Evolutionary conservation across 1,140 invertebrate genomes (phyloP), one percentile per base, ranked within the genome.

Genomic region (Procambarus clarkii): DNA sequence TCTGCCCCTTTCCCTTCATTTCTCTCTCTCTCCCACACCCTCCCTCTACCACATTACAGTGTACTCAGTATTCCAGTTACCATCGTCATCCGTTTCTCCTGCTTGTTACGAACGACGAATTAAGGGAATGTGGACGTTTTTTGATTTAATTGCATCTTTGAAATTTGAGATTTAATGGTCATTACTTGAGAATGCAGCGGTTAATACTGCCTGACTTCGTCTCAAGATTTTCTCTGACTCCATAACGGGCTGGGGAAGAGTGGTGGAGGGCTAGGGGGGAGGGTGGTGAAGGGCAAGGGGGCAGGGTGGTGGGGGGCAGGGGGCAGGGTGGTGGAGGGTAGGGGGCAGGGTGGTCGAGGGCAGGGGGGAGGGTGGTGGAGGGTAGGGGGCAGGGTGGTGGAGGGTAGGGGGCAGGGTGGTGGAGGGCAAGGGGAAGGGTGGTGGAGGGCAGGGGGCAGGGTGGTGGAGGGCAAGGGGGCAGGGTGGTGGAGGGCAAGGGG

Each of bases 161-260:
- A 46, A 83, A 83, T 83, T 58, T 45, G 81, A 83, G 45, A 83
- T 83, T 71, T 83, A 83, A 64, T 83, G 81, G 69, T 45, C 81
- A 64, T 83, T 83, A 83, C 45, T 69, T 69, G 8, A n/a, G 58
- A 69, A 50, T 45, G 48, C n/a, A 18, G 50, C 58, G 80, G 81
- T 21, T 34, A 83, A n/a, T 9, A 64, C 50, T 69, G 69, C 58
- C 21, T 9, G 50, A n/a, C 54, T 18, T 82, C 7, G 24, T 21
- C 48, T 60, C 2, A 9, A n/a, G 80, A 58, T 82, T 83, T 69
- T 83, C 81, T 83, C 58, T 45, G 13, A 24, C 80, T 80, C n/a
- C n/a, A 8, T 34, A 7, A 9, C 81, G 11, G 58, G 24, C 13
- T 15, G n/a, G 7, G 54, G 50, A 13, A 46, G 50, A n/a, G 78